Conservation (phyloP, 2,113 vertebrate genomes). For the Agelaius tricolor region DNA sequence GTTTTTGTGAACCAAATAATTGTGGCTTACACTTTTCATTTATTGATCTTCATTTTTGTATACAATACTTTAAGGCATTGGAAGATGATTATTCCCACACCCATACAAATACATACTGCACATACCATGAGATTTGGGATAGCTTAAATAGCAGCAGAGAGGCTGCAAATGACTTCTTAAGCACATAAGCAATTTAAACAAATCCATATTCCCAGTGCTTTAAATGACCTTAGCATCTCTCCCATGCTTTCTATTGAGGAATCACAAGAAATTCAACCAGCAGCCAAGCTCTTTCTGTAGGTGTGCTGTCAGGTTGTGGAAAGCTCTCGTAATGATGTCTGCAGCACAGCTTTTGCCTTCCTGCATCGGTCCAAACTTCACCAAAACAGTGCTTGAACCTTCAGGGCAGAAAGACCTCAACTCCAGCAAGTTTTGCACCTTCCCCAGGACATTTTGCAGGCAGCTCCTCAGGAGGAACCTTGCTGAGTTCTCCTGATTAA, state of each 20-base stretch:
- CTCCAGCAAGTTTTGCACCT: neutral
- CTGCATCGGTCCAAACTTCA: neutral
- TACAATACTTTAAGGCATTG: neutral
- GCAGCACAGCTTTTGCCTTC: neutral
- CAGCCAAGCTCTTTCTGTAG: neutral
- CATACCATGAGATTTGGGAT: neutral
- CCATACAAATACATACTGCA: neutral
- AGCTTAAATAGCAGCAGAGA: neutral
- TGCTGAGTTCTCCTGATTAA: slow-evolving; percentile 23
- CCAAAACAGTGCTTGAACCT: neutral
- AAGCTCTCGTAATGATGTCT: neutral
- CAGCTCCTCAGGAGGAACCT: neutral
- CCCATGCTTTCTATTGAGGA: neutral
- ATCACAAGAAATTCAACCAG: neutral
- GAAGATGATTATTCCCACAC: neutral
- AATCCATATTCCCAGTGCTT: neutral
- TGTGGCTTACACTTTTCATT: neutral
- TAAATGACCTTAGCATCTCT: neutral
- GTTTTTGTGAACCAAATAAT: neutral
- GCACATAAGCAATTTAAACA: neutral
- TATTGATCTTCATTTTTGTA: neutral
- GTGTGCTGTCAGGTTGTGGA: neutral
- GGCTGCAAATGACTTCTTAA: neutral
- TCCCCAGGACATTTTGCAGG: neutral
- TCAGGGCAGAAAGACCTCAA: neutral